Percentiles rank a stretch among this genome's conserved stretches.
Evolutionary conservation across 92 coral and sea anemone genomes (phyloP).

Genomic region (Micromussa lordhowensis): DNA sequence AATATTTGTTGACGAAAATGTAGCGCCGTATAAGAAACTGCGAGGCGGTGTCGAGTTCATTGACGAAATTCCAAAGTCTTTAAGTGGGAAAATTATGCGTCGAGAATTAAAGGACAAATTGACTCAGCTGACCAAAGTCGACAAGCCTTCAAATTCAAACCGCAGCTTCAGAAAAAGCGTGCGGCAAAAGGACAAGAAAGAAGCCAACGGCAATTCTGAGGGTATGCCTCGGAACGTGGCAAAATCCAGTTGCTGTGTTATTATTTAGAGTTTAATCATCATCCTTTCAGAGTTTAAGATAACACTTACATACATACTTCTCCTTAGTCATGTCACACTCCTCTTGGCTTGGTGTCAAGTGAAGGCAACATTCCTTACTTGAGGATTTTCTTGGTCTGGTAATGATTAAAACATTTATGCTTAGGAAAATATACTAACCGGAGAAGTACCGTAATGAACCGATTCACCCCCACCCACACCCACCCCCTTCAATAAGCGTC

Average conservation of each 20-base stretch:
- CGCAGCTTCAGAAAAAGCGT: slow-evolving; percentile 21
- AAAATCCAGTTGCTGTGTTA: slow-evolving; percentile 36
- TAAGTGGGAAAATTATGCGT: slow-evolving; percentile 87
- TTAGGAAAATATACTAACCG: no score
- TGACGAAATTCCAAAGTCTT: slow-evolving; percentile 87
- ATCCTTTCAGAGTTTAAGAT: no score
- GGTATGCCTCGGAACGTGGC: not conserved
- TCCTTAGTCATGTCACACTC: no score
- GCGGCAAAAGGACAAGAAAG: not conserved
- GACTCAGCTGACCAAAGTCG: not conserved
- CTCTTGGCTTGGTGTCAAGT: no score
- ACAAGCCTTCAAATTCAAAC: not conserved
- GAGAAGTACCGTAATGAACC: no score
- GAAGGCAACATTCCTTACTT: no score
- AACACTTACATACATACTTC: no score
- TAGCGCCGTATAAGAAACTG: slow-evolving; percentile 89
- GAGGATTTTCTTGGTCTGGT: no score
- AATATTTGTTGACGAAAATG: slow-evolving; percentile 75
- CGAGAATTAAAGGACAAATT: slow-evolving; percentile 72
- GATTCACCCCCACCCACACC: no score
- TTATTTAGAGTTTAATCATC: not conserved
- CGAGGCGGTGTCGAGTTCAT: slow-evolving; percentile 92
- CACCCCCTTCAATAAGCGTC: no score
- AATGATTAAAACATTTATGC: no score
- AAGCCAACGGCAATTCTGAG: not conserved